Evolutionary conservation across 2,888 invertebrate genomes (phyloP).

Genomic region (Doris montereyensis): DNA sequence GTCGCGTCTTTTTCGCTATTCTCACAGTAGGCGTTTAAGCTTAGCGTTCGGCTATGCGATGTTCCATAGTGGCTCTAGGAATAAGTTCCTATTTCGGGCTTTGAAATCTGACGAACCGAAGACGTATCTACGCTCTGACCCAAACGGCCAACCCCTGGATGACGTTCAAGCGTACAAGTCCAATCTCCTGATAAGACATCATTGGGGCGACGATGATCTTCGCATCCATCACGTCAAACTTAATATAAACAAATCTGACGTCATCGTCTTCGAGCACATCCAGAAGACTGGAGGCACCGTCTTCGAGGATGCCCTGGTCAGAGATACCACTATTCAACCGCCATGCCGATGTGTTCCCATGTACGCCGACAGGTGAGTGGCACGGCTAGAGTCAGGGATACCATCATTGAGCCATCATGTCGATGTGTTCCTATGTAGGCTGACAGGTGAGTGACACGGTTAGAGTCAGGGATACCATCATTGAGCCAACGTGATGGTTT

Average conservation of each 20-base stretch:
- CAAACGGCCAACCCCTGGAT: conserved; percentile 6
- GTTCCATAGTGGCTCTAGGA: too few relatives aligned
- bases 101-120: neutral
- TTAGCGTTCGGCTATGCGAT: too few relatives aligned
- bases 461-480: neutral
- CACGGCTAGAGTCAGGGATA: too few relatives aligned
- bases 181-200: conserved; percentile 20
- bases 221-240: conserved; percentile 44
- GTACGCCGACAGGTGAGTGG: neutral
- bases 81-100: too few relatives aligned
- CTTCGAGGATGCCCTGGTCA: conserved; percentile 96
- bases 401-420: neutral
- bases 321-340: conserved; percentile 91
- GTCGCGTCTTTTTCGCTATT: too few relatives aligned
- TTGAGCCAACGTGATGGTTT: neutral
- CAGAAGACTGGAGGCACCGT: conserved; percentile 99
- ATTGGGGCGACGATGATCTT: neutral
- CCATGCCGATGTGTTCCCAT: conserved; percentile 89
- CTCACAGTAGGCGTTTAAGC: too few relatives aligned
- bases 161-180: conserved; percentile 40
- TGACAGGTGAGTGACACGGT: neutral
- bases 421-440: neutral
- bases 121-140: conserved; percentile 4
- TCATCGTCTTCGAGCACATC: conserved; percentile 97
- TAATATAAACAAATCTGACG: conserved; percentile 84